Conservation (phyloP, 2,113 vertebrate species). For the Dendropsophus ebraccatus region DNA sequence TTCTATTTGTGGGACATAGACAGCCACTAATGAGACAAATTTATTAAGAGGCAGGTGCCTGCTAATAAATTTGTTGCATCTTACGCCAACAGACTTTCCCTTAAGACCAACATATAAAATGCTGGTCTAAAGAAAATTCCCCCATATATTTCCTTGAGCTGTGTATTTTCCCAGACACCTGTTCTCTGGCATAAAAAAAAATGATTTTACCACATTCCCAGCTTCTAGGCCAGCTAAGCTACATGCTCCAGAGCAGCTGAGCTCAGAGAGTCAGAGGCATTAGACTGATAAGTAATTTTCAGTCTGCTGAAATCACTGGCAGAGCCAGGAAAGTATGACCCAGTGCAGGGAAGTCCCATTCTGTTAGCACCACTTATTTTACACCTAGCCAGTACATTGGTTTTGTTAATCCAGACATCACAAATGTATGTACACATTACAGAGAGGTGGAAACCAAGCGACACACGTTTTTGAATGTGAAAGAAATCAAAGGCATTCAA, state of each 20-base stretch:
- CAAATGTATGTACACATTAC: slow-evolving; percentile 40
- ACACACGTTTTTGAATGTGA: background rate
- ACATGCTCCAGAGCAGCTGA: slow-evolving; percentile 1
- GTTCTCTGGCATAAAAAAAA: background rate
- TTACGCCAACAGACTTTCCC: background rate
- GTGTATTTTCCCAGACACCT: slow-evolving; percentile 33
- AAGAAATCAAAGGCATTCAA: background rate
- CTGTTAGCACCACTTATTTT: slow-evolving; percentile 44
- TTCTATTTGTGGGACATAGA: too few relatives aligned
- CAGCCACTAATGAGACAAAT: too few relatives aligned
- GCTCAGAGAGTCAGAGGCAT: background rate
- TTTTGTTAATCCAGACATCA: slow-evolving; percentile 52
- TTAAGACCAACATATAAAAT: too few relatives aligned
- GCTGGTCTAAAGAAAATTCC: too few relatives aligned
- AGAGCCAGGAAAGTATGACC: slow-evolving; percentile 54
- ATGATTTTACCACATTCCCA: slow-evolving; percentile 1
- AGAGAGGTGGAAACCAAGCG: slow-evolving; percentile 26
- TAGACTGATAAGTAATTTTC: slow-evolving; percentile 55
- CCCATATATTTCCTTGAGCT: background rate
- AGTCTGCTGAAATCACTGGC: slow-evolving; percentile 53
- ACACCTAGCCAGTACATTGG: slow-evolving; percentile 52
- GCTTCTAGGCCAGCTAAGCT: background rate
- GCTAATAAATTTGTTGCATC: too few relatives aligned
- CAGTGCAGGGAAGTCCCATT: slow-evolving; percentile 37
- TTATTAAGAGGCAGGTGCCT: too few relatives aligned